These are phyloP conservation scores for Sarcophaga bullata DNA, from an alignment of 1,140 invertebrate species.

Conservation along the genomic window DNA sequence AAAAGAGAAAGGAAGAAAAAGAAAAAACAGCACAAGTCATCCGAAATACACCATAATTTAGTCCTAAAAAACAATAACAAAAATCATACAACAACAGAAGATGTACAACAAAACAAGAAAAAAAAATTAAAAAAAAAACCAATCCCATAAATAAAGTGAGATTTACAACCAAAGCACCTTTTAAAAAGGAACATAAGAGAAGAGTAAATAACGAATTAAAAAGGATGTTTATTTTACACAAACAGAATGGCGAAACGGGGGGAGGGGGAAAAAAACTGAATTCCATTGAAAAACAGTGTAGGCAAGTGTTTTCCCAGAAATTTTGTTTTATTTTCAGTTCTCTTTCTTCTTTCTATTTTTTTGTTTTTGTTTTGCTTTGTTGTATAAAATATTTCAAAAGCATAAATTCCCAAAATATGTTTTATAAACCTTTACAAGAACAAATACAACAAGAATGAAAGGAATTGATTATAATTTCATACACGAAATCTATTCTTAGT, in stretches of 20 bases:
- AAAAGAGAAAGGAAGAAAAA: neutral
- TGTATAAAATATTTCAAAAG: neutral
- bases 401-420: neutral
- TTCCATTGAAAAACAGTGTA: too few relatives aligned
- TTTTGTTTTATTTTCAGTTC: too few relatives aligned
- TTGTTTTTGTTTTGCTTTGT: neutral
- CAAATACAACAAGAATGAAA: too few relatives aligned
- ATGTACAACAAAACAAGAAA: neutral
- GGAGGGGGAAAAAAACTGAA: neutral
- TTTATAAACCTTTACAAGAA: neutral
- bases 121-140: too few relatives aligned
- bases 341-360: too few relatives aligned
- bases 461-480: too few relatives aligned
- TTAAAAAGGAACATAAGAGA: neutral
- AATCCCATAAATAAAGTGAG: too few relatives aligned
- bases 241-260: too few relatives aligned
- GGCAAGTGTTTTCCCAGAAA: too few relatives aligned
- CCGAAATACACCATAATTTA: slow-evolving; percentile 19
- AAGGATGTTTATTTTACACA: slow-evolving; percentile 2
- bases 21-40: neutral
- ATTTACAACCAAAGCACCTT: too few relatives aligned
- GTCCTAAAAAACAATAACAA: neutral
- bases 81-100: neutral
- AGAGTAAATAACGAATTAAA: slow-evolving; percentile 14
- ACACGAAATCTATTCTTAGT: neutral